Evolutionary conservation across 2,113 vertebrate species (phyloP).

Genomic region (Microcebus tavaratra): DNA sequence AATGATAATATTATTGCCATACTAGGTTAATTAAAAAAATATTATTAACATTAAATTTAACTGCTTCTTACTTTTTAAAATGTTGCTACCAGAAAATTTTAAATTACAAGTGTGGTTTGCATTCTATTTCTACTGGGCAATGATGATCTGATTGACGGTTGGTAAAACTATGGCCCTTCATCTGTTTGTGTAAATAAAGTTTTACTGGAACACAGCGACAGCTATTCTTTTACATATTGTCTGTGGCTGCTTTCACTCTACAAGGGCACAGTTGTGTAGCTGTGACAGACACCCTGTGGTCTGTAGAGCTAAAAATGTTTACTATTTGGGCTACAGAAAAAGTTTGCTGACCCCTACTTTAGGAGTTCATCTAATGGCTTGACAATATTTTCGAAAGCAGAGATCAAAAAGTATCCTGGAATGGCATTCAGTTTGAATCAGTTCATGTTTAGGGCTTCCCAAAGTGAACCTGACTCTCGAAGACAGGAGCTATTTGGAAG

Average conservation of each 20-base stretch:
- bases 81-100: neutral
- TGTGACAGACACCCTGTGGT: neutral
- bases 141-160: neutral
- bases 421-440: neutral
- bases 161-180: neutral
- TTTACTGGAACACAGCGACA: neutral
- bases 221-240: neutral
- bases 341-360: neutral
- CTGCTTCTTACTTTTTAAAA: slow-evolving; percentile 1
- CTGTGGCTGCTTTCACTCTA: neutral
- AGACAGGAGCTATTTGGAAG: neutral
- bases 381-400: neutral
- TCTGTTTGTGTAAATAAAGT: slow-evolving; percentile 16
- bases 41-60: slow-evolving; percentile 5
- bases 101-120: neutral
- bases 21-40: slow-evolving; percentile 29
- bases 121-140: neutral
- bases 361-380: neutral
- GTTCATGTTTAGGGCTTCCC: neutral
- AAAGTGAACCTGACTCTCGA: neutral
- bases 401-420: neutral
- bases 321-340: neutral
- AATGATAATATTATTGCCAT: neutral
- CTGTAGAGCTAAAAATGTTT: neutral
- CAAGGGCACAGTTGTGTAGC: neutral